A percentile compares a stretch with the other conserved stretches of the same genome.
Conservation (phyloP, 2,888 invertebrate species). For the Dasysyrphus albostriatus region DNA sequence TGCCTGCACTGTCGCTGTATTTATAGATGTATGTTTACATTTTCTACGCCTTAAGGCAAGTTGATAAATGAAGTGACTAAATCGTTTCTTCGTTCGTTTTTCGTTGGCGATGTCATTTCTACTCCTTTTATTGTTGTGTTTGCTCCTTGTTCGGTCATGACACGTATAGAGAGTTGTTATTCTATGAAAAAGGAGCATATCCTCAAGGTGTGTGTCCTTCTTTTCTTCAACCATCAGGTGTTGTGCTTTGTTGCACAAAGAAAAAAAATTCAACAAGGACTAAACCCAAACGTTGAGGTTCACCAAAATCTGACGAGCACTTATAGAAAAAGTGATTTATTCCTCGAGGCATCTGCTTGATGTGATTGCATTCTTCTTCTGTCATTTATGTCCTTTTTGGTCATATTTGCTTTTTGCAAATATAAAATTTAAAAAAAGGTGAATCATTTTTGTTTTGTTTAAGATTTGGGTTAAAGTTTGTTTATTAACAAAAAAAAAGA, state of each 20-base stretch:
- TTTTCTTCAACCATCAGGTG: conserved; percentile 30
- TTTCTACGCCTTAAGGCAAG: conserved; percentile 68
- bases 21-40: conserved; percentile 52
- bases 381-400: conserved; percentile 31
- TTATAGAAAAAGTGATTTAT: conserved; percentile 62
- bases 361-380: conserved; percentile 49
- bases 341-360: conserved; percentile 53
- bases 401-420: conserved; percentile 39
- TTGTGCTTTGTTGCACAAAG: conserved; percentile 47
- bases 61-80: conserved; percentile 76
- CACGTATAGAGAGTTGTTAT: conserved; percentile 43
- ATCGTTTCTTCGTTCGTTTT: conserved; percentile 68
- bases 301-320: conserved; percentile 45
- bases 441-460: conserved; percentile 12
- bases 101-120: conserved; percentile 29
- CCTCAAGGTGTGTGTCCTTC: conserved; percentile 64
- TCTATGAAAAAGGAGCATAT: conserved; percentile 39
- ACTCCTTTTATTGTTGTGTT: neutral
- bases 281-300: conserved; percentile 36
- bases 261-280: neutral
- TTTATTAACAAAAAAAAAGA: neutral
- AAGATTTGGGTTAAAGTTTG: conserved; percentile 1
- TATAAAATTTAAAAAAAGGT: neutral
- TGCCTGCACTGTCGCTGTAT: conserved; percentile 26
- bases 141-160: conserved; percentile 20